Evolutionary conservation across 2,888 invertebrate genomes (phyloP), one percentile per base, ranked within the genome.

Genomic region (Nymphalis urticae): DNA sequence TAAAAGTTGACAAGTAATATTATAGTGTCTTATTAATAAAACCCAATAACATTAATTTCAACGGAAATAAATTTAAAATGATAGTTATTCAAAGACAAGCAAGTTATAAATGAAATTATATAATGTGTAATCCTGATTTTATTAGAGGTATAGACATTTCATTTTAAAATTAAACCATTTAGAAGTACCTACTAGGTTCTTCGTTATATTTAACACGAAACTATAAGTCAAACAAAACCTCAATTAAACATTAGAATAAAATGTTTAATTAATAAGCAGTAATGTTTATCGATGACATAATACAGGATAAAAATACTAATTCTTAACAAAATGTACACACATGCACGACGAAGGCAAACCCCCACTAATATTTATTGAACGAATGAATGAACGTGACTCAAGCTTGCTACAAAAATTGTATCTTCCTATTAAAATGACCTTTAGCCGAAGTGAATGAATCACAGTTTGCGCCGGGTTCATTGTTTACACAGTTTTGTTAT

Each of bases 391-490:
- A 71, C 65, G 65, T 75, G 75, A 73, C 63, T 75, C 73, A 61
- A 66, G 56, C 65, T 65, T 70, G 70, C 61, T 61, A 66, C 73
- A 61, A 72, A 73, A 72, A 69, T 71, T 69, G 56, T 50, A 65
- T 71, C 69, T 68, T 73, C 72, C 64, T 74, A 72, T 73, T 73
- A 74, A 76, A 75, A 73, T 74, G 74, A 74, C 76, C 76, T 75
- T 76, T 74, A 75, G 72, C 63, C 72, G 67, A 59, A 73, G 63
- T 73, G 72, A 74, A 74, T 76, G 75, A 77, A 71, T 78, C 75
- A 78, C 71, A 67, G 66, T 67, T 73, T 62, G 24, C 70, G 63
- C 66, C 48, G 64, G 21, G 48, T 42, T 68, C 66, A 73, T 73
- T 75, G 75, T 77, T 76, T 75, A 77, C 73, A 64, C 72, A 64